Base-by-base conservation (phyloP, 2,113 vertebrate genomes). In the Nymphicus hollandicus region DNA sequence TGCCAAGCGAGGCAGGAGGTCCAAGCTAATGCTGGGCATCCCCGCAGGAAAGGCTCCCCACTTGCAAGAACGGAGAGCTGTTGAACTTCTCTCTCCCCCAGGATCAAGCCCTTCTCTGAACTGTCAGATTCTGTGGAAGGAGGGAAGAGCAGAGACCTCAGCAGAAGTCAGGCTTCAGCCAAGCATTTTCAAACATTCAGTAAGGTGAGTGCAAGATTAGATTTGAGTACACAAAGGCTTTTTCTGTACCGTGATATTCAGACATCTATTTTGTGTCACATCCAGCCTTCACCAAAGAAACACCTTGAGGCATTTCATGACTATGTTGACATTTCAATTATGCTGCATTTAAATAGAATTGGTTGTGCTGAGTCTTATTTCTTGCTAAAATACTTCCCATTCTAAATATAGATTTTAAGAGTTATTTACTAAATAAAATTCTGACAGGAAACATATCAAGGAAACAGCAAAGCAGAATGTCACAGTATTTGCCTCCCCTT, bases 241-340 rank as follows among this genome's bases (percentile, higher is more conserved):
- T 66, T 85, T 46, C 74, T 77, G 74, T 24, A 70, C 56, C 79
- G 23, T 33, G 6, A 37, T 11, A 58, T 23, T 49, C 91, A 81
- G 49, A 23, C 33, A 70, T 78, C 63, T 82, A 19, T 43, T 86
- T 27, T 50, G 43, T 91, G 85, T 90, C 82, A 80, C 9, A 90
- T 16, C 44, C 82, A 91, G 82, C 71, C 76, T 86, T 71, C 76
- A 68, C 64, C 3, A n/a, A 64, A 88, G 68, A 94, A 94, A 90
- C 61, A 94, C 95, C 92, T 91, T 60, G 64, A 93, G 90, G 86
- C 80, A 65, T 46, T 94, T 86, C 82, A 68, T 7, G 55, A 81
- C 80, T 88, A 25, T 16, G 90, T 56, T 95, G 88, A 96, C 92
- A 86, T 86, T 95, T 96, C 88, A 93, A 72, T 96, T 94, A 96